Conservation (phyloP, 2,888 invertebrate genomes). For the Lacanobia oleracea region DNA sequence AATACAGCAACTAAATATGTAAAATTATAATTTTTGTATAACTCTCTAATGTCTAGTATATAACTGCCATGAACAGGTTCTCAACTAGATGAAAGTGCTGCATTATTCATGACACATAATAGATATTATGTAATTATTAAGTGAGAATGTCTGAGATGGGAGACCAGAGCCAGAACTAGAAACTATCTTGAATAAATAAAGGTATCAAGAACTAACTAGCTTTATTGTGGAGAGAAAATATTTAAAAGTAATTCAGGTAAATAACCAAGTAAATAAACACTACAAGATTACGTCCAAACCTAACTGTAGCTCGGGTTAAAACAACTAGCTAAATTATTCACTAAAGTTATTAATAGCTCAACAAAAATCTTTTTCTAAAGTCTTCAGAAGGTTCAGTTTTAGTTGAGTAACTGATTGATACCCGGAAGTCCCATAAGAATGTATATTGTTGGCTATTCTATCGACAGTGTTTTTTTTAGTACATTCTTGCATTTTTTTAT, state of each 20-base stretch:
- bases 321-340: neutral
- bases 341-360: neutral
- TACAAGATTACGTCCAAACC: neutral
- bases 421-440: neutral
- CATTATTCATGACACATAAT: neutral
- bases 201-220: no score
- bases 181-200: neutral
- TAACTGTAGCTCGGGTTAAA: neutral
- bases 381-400: no score
- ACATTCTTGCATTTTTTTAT: constrained; percentile 8
- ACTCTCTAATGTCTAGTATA: neutral
- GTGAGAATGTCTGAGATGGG: neutral
- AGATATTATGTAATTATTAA: constrained; percentile 6
- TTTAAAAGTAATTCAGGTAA: neutral
- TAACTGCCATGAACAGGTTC: constrained; percentile 11
- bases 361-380: neutral
- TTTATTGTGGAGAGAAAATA: neutral
- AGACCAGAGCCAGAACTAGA: neutral
- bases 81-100: constrained; percentile 16
- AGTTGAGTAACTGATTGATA: no score
- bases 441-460: no score
- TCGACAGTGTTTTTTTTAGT: neutral
- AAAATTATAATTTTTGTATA: neutral
- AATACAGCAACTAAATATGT: neutral
- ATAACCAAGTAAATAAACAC: neutral